These are phyloP conservation scores for Corythornis madagascariensis DNA, from an alignment of 2,113 vertebrate species.

Conservation along the genomic window DNA sequence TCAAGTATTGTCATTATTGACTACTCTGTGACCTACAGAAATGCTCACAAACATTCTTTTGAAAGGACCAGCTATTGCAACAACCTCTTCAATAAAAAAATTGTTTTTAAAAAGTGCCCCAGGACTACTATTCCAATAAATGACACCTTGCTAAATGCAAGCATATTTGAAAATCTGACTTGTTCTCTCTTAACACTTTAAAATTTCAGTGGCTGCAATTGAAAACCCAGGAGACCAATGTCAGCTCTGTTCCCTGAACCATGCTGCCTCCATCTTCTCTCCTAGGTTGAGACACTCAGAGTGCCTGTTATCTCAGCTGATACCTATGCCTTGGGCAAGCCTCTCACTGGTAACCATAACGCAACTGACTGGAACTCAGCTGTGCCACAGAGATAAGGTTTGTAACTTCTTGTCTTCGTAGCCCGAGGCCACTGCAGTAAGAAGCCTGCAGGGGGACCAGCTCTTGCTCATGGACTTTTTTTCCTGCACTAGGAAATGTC, in stretches of 20 bases:
- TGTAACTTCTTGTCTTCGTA: background rate
- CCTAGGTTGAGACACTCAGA: background rate
- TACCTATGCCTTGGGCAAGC: background rate
- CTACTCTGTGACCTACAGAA: background rate
- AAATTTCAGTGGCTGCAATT: background rate
- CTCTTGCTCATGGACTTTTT: accelerated
- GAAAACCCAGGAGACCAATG: background rate
- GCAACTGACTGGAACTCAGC: accelerated
- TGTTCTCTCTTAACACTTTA: background rate
- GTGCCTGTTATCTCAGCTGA: background rate
- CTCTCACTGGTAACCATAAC: background rate
- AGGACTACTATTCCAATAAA: background rate
- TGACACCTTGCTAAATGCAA: background rate
- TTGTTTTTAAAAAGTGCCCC: background rate
- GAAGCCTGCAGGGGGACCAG: background rate
- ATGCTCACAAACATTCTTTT: background rate
- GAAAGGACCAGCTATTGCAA: background rate
- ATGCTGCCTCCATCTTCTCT: background rate
- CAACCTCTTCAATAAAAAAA: background rate
- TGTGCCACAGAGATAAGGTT: accelerated
- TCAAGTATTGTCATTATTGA: background rate
- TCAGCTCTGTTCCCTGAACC: background rate
- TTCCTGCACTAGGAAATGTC: background rate
- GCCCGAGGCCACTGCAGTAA: background rate
- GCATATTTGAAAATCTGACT: background rate